Conservation (phyloP, 2,113 vertebrate species). For the Neotoma lepida region DNA sequence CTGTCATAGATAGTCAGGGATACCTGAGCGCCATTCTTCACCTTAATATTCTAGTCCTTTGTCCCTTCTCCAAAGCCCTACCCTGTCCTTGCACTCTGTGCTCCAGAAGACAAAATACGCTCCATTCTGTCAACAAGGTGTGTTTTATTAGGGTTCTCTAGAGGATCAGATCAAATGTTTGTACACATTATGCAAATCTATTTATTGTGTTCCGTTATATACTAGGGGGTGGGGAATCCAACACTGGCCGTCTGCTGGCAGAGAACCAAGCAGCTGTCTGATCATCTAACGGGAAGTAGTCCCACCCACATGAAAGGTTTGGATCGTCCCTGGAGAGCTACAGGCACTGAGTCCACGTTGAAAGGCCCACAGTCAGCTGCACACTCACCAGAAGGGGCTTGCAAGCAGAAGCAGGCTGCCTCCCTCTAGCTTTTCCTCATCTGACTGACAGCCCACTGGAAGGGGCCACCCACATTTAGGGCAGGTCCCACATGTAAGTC, state of each 20-base stretch:
- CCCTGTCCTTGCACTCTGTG: neutral
- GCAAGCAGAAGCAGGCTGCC: neutral
- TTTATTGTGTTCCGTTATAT: neutral
- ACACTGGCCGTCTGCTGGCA: neutral
- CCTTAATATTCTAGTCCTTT: neutral
- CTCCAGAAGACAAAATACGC: neutral
- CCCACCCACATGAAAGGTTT: neutral
- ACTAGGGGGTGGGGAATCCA: too few relatives aligned
- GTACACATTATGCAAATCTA: neutral
- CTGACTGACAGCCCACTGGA: neutral
- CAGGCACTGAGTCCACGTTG: too few relatives aligned
- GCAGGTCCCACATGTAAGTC: too few relatives aligned
- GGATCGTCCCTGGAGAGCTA: neutral
- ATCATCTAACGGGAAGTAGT: neutral
- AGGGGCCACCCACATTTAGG: neutral
- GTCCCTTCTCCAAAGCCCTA: neutral
- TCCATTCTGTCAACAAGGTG: neutral
- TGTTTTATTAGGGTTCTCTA: too few relatives aligned
- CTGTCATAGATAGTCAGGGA: neutral
- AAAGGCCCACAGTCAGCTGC: neutral
- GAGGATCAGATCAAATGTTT: neutral
- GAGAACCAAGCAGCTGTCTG: neutral
- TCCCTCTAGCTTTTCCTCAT: neutral
- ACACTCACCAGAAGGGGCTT: neutral
- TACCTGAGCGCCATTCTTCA: neutral